Percentiles rank a stretch among this genome's conserved stretches.
phyloP scores from a whole-genome alignment of 2,113 vertebrate genomes.

The Motacilla tschutschensis region DNA sequence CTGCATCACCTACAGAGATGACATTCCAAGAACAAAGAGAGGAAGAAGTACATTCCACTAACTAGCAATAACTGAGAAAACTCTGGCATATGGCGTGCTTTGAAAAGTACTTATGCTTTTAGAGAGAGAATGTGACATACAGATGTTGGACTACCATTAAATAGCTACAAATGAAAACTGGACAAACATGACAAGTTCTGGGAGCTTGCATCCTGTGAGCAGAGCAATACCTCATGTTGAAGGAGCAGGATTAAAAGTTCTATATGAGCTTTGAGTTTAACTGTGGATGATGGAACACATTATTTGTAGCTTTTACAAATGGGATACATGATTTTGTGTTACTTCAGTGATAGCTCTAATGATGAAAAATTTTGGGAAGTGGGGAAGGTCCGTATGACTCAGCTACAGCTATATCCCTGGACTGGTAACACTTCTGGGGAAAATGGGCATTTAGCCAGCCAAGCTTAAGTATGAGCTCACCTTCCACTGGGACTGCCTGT shows the following conservation, averaged over 20 bases:
- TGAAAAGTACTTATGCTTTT: background rate
- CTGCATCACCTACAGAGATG: background rate
- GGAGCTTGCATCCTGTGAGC: background rate
- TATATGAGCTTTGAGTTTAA: background rate
- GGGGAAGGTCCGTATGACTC: background rate
- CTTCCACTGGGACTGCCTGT: slow-evolving; percentile 34
- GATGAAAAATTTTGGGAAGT: slow-evolving; percentile 21
- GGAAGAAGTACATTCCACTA: background rate
- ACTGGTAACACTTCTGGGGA: slow-evolving; percentile 25
- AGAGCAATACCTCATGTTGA: background rate
- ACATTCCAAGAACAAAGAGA: background rate
- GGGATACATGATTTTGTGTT: background rate
- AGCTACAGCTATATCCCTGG: slow-evolving; percentile 3
- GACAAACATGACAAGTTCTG: background rate
- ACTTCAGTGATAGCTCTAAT: background rate
- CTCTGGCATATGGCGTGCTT: background rate
- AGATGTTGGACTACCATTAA: background rate
- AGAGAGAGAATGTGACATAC: background rate
- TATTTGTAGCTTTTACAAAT: background rate
- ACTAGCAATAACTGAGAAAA: background rate
- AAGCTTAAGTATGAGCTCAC: slow-evolving; percentile 39
- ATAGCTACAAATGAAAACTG: slow-evolving; percentile 1
- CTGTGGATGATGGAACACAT: background rate
- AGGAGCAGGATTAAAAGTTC: background rate
- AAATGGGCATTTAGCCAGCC: slow-evolving; percentile 20